Base-by-base conservation (phyloP, 2,797 vertebrate species). In the Gallinago nigripennis region DNA sequence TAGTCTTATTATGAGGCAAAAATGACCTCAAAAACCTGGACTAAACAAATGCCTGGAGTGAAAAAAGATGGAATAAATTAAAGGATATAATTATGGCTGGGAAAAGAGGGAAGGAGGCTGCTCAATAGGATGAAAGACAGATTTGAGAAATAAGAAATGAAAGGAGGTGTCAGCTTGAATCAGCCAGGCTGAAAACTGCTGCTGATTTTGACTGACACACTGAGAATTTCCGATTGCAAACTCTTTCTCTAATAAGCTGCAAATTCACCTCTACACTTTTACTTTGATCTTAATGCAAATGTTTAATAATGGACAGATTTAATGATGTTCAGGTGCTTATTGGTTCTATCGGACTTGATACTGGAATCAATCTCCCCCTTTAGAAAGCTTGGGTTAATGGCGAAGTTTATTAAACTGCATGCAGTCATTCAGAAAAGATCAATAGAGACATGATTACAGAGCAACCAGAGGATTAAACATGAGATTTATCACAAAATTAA, bases 401-500 rank as follows among this genome's bases (percentile, higher is more conserved):
- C 95, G 95, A 97, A 97, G 96, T 98, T 98, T 98, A 98, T 97
- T 98, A 97, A 98, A 97, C 97, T 96, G 95, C 90, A 97, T 86
- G 97, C 97, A 97, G 96, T 96, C 97, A 97, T 97, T 98, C 97
- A 97, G 95, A 94, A 97, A 95, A 97, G 97, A 98, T 98, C 98
- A 97, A 98, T 98, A 98, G 78, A 97, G 97, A 98, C 97, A 97
- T 98, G 97, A 98, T 98, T 98, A 97, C 94, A 96, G 96, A 97
- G 97, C 96, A 97, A 97, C 97, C 95, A 97, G 97, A 97, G 98
- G 96, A 98, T 98, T 98, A 97, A 98, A 97, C 93, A 94, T 87
- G 86, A 98, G 98, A 98, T 98, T 98, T 98, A 98, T 98, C 97
- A 97, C 97, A 97, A 98, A 97, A 98, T 97, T 97, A 98, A 97